These are phyloP conservation scores for Lasioglossum figueresi DNA, from an alignment of 2,888 invertebrate genomes.

Conservation along the genomic window DNA sequence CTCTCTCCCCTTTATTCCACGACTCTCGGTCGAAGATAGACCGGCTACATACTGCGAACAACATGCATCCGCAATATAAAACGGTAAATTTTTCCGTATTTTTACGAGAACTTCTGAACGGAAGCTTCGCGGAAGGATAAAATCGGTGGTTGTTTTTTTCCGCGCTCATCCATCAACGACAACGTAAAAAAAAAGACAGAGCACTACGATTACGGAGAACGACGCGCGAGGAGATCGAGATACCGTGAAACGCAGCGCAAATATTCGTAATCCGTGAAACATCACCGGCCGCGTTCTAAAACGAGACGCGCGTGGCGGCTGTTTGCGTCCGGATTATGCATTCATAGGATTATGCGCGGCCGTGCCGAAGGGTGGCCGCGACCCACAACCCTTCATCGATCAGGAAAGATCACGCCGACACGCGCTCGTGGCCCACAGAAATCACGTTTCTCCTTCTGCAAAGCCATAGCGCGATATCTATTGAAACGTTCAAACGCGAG, in stretches of 20 bases:
- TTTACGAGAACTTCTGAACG: neutral
- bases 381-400: conserved; percentile 66
- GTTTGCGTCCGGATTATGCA: conserved; percentile 82
- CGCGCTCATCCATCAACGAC: conserved; percentile 46
- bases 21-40: too few relatives aligned
- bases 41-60: too few relatives aligned
- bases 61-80: too few relatives aligned
- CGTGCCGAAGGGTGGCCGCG: conserved; percentile 43
- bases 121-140: neutral
- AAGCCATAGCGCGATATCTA: neutral
- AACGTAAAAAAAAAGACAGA: neutral
- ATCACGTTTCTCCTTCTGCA: neutral
- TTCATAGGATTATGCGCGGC: conserved; percentile 80
- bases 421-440: neutral
- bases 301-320: conserved; percentile 80
- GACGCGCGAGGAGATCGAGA: conserved; percentile 43
- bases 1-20: neutral
- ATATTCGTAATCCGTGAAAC: conserved; percentile 82
- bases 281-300: conserved; percentile 78
- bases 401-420: conserved; percentile 22
- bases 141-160: neutral
- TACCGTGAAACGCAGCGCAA: conserved; percentile 76
- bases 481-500: neutral
- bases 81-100: neutral
- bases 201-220: neutral